Evolutionary conservation across 1,140 invertebrate genomes (phyloP).

Genomic region (Drosophila willistoni): DNA sequence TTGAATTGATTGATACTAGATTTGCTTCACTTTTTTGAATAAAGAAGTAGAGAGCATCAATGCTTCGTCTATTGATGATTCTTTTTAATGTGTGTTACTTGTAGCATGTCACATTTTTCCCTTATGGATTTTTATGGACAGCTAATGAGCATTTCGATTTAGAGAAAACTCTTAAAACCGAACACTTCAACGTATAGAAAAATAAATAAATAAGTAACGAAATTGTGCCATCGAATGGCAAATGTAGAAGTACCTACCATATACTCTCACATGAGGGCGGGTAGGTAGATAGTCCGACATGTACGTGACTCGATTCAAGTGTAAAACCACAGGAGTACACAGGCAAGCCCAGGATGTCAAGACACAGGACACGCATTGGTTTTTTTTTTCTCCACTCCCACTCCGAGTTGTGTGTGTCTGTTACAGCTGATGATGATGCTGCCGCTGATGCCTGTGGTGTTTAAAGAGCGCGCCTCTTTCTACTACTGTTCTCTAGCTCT

Average conservation of each 20-base stretch:
- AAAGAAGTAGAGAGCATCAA: background rate
- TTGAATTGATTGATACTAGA: no score
- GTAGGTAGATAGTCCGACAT: constrained; percentile 44
- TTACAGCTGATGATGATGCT: constrained; percentile 39
- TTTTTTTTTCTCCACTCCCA: background rate
- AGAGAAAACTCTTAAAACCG: constrained; percentile 20
- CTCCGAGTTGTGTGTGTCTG: background rate
- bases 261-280: constrained; percentile 4
- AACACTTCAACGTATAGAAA: constrained; percentile 24
- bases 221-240: constrained; percentile 55
- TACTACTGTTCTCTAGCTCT: constrained; percentile 16
- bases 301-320: constrained; percentile 68
- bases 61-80: background rate
- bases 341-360: constrained; percentile 46
- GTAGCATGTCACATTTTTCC: background rate
- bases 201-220: constrained; percentile 58
- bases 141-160: constrained; percentile 25
- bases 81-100: background rate
- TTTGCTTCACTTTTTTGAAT: no score
- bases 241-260: constrained; percentile 38
- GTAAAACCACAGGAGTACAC: constrained; percentile 57
- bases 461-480: constrained; percentile 14
- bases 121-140: constrained; percentile 26
- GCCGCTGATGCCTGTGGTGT: constrained; percentile 23
- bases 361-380: constrained; percentile 1